These are phyloP conservation scores for Scartelaos histophorus DNA, from an alignment of 2,113 vertebrate species.

Conservation along the genomic window DNA sequence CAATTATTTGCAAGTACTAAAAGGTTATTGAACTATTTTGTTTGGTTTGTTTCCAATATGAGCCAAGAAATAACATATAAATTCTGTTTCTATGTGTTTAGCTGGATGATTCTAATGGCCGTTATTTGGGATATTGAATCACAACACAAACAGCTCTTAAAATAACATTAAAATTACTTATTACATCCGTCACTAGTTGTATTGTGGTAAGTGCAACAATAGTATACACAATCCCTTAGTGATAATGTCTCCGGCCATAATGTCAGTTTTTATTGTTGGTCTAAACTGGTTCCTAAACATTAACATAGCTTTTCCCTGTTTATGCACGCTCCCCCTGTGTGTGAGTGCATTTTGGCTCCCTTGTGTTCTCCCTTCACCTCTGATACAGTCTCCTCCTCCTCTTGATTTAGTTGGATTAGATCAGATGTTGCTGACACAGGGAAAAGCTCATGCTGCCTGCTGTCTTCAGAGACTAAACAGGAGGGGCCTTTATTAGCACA, in stretches of 20 bases:
- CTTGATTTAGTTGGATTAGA: constrained; percentile 62
- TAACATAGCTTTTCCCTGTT: neutral
- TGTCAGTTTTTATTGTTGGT: neutral
- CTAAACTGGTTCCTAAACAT: neutral
- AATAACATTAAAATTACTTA: neutral
- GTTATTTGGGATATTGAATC: neutral
- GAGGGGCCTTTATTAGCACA: constrained; percentile 46
- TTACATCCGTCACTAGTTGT: neutral
- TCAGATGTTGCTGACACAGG: constrained; percentile 56
- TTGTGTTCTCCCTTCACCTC: constrained; percentile 39
- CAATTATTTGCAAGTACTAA: neutral
- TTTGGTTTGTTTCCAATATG: neutral
- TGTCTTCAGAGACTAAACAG: constrained; percentile 47
- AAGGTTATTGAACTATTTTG: neutral
- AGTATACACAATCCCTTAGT: neutral
- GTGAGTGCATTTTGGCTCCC: constrained; percentile 31
- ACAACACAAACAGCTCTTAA: neutral
- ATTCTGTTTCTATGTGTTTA: too few species aligned
- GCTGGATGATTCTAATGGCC: neutral
- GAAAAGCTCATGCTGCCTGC: constrained; percentile 40
- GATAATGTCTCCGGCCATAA: neutral
- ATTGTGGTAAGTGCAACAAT: neutral
- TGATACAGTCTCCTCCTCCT: constrained; percentile 49
- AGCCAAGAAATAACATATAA: too few species aligned
- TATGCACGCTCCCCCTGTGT: neutral